Percentiles rank a stretch among this genome's conserved stretches.
phyloP scores from a whole-genome alignment of 2,113 vertebrate species.

The Vidua chalybeata region DNA sequence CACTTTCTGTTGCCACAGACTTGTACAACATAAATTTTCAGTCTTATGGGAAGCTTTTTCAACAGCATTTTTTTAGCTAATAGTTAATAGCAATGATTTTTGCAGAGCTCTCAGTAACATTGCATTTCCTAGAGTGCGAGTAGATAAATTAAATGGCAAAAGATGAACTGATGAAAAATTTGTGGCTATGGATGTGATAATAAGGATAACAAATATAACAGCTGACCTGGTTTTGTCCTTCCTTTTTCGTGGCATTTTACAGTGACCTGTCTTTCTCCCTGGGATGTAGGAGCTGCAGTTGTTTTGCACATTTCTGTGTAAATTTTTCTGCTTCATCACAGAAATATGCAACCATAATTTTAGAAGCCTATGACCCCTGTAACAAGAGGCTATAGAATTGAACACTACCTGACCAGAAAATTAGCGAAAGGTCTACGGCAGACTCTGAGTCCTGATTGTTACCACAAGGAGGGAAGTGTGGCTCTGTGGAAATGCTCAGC shows the following conservation, averaged over 20 bases:
- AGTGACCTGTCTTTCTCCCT: not conserved
- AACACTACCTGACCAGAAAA: not conserved
- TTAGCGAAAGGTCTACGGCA: not conserved
- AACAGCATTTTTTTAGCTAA: not conserved
- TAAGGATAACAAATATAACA: not conserved
- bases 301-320: not conserved
- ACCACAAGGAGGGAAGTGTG: not conserved
- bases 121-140: not conserved
- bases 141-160: constrained; percentile 9
- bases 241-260: not conserved
- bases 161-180: constrained; percentile 5
- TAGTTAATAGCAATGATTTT: constrained; percentile 1
- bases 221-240: not conserved
- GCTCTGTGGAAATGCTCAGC: not conserved
- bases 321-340: constrained; percentile 14
- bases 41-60: constrained; percentile 18
- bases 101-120: not conserved
- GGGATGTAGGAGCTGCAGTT: not conserved
- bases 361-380: not conserved
- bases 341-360: not conserved
- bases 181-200: not conserved
- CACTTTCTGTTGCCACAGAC: constrained; percentile 21
- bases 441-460: not conserved
- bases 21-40: constrained; percentile 15
- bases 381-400: not conserved